Conservation (phyloP, 2,888 invertebrate species). For the Conchocele bisecta region DNA sequence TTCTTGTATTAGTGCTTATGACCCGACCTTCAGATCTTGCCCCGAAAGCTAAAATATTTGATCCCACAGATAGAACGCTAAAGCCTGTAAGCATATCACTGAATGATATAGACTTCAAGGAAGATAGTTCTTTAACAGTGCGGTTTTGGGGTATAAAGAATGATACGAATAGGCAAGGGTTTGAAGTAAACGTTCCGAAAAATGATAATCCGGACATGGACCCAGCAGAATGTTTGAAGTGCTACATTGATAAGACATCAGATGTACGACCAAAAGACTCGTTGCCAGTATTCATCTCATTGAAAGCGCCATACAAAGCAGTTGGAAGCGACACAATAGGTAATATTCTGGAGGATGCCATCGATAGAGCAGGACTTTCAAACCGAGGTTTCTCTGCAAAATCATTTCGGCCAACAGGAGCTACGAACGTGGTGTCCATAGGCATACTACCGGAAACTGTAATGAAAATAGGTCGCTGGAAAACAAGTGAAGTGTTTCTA, state of each 20-base stretch:
- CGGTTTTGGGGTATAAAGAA: constrained; percentile 18
- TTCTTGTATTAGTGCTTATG: background rate
- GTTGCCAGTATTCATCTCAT: no score
- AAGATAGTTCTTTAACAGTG: constrained; percentile 1
- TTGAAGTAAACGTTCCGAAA: constrained; percentile 1
- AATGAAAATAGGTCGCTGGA: constrained; percentile 12
- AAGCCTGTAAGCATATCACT: background rate
- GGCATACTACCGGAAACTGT: constrained; percentile 1
- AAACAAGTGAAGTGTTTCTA: constrained; percentile 5
- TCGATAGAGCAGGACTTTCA: no score
- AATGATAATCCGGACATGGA: background rate
- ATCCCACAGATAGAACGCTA: background rate
- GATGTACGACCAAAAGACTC: no score
- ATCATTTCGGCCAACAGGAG: constrained; percentile 5
- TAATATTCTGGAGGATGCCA: no score
- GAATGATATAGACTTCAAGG: background rate
- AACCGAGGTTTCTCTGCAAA: constrained; percentile 5
- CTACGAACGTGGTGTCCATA: background rate
- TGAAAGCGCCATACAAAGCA: no score
- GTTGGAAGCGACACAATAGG: no score
- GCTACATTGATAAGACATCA: background rate
- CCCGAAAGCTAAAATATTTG: constrained; percentile 5
- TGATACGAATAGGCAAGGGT: constrained; percentile 17
- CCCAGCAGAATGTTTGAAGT: constrained; percentile 3
- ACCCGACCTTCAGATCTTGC: constrained; percentile 15